phyloP scores from a whole-genome alignment of 2,113 vertebrate genomes.

The Corydoras sp. region DNA sequence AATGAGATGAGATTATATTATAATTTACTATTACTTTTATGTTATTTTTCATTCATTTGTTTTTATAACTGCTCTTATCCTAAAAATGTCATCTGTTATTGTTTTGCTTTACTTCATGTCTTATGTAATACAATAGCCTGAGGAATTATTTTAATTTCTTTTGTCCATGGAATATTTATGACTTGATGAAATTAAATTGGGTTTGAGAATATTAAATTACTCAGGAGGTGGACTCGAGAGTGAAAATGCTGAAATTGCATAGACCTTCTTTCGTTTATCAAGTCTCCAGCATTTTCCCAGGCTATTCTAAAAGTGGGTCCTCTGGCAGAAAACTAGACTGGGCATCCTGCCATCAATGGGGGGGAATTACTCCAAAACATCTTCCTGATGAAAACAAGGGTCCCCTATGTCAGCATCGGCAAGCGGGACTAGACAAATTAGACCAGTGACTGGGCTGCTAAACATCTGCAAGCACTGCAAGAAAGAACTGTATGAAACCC shows the following conservation, averaged over 20 bases:
- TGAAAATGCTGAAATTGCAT: slow-evolving; percentile 10
- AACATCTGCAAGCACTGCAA: slow-evolving; percentile 7
- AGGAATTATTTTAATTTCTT: neutral
- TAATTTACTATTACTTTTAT: no score
- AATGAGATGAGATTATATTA: no score
- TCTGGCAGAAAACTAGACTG: neutral
- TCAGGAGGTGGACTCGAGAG: neutral
- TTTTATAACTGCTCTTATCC: neutral
- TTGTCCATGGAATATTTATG: neutral
- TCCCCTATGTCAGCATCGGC: slow-evolving; percentile 11
- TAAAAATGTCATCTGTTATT: neutral
- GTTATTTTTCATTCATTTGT: neutral
- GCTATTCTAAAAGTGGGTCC: neutral
- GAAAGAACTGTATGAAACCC: neutral
- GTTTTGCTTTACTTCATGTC: neutral
- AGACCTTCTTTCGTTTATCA: neutral
- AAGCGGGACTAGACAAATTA: slow-evolving; percentile 36
- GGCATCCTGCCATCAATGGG: neutral
- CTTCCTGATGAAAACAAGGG: slow-evolving; percentile 44
- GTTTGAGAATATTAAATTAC: neutral
- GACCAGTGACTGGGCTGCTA: slow-evolving; percentile 27
- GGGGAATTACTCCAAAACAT: slow-evolving; percentile 38
- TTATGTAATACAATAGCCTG: neutral
- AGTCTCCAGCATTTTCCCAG: neutral
- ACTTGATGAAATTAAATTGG: no score